Base-by-base conservation (phyloP, 1,140 invertebrate genomes). In the Drosophila kurseongensis region DNA sequence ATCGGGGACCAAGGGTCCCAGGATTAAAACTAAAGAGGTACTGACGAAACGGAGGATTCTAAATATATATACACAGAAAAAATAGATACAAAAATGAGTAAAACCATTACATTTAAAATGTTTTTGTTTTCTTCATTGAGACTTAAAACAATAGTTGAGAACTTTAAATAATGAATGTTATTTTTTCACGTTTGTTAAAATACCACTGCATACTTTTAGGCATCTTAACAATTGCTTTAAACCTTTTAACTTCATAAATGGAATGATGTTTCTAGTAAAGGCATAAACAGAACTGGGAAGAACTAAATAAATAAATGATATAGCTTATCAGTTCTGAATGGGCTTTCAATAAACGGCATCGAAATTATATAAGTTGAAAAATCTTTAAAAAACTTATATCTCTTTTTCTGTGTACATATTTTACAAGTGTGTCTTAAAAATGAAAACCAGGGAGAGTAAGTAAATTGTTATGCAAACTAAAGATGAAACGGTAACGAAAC, bases 391-490 rank as follows among this genome's bases (percentile, higher is more conserved):
- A 12, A 35, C 48, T 10, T 18, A 52, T 36, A 52, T 36, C 16
- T 27, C n/a, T 7, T 18, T 54, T 54, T 38, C 47, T 68, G 47
- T 29, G 18, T 65, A 66, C 44, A 66, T 66, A 68, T 52, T 32
- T 8, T 68, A 66, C 61, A 68, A 32, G 52, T 45, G 65, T 68
- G 32, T 68, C 14, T 13, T 66, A 52, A 29, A 68, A 66, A 36
- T 32, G 41, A 68, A 65, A 65, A 66, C 40, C 60, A 54, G 61
- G 61, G 16, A 8, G 32, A 50, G 60, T 68, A 42, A 42, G 38
- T 66, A 65, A 42, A 8, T 52, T 52, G 61, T 68, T 68, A 68
- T 66, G 65, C 61, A 54, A 68, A 66, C 47, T 41, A 8, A 68
- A 68, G 38, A 45, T 16, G 47, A 52, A 68, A 41, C n/a, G 62